A percentile compares a stretch with the other conserved stretches of the same genome.
These are phyloP conservation scores for Myopa testacea DNA, from an alignment of 2,888 invertebrate genomes.

Conservation along the genomic window DNA sequence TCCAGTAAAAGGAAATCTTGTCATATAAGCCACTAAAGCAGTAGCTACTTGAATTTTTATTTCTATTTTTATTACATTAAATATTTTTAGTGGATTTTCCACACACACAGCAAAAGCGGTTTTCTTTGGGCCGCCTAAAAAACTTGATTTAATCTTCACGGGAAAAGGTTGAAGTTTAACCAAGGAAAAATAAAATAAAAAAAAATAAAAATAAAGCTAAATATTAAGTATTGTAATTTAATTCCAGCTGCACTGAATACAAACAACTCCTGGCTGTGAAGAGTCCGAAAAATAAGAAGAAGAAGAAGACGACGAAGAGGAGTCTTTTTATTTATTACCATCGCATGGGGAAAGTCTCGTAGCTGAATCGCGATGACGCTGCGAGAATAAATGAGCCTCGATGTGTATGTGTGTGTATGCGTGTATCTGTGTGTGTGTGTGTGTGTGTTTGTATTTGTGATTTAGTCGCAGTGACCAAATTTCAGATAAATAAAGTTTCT, in stretches of 20 bases:
- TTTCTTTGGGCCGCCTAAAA: background rate
- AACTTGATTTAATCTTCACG: background rate
- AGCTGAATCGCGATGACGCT: background rate
- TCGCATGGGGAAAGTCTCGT: constrained; percentile 16
- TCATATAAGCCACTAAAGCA: no score
- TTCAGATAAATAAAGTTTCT: background rate
- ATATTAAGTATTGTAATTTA: background rate
- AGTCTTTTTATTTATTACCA: constrained; percentile 25
- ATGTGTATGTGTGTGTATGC: constrained; percentile 6
- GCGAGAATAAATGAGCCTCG: background rate
- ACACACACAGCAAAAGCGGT: no score
- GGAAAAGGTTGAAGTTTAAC: background rate
- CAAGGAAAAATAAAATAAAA: background rate
- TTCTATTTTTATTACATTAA: no score
- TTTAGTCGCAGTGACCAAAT: constrained; percentile 11
- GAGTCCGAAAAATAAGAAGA: no score
- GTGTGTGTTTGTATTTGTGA: background rate
- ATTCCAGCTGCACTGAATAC: background rate
- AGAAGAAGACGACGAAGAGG: no score
- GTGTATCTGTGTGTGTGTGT: background rate
- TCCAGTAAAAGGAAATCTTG: no score
- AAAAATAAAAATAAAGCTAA: background rate
- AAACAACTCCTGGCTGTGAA: background rate
- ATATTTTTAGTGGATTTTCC: no score
- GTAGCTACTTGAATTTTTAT: no score